Conservation (phyloP, 2,888 invertebrate species). For the Drosophila barbarae region DNA sequence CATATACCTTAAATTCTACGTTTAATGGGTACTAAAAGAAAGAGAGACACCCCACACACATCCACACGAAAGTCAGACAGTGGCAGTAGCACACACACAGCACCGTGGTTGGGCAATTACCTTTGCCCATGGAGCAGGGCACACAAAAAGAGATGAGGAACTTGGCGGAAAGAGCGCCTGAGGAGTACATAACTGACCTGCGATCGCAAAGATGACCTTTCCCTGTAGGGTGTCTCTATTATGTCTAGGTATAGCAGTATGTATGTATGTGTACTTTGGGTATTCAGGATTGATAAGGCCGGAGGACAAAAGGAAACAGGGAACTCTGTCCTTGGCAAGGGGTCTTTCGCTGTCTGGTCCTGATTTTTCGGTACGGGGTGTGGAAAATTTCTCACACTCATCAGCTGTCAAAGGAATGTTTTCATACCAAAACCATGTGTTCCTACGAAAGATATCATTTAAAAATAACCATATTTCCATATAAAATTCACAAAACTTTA, state of each 20-base stretch:
- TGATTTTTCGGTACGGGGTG: conserved; percentile 16
- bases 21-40: conserved; percentile 1
- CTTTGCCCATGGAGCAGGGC: conserved; percentile 23
- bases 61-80: conserved; percentile 9
- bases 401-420: conserved; percentile 20
- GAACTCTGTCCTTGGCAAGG: conserved; percentile 19
- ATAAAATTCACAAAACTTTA: conserved; percentile 27
- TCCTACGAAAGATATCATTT: neutral
- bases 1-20: neutral
- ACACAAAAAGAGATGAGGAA: conserved; percentile 1
- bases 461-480: neutral
- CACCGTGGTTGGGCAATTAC: conserved; percentile 27
- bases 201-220: conserved; percentile 51
- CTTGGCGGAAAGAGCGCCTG: conserved; percentile 9
- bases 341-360: conserved; percentile 18
- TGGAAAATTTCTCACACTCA: conserved; percentile 27
- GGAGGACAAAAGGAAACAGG: conserved; percentile 18
- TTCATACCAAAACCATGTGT: neutral
- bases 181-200: conserved; percentile 68
- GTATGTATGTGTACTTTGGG: conserved; percentile 13
- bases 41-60: conserved; percentile 24
- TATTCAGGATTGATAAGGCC: conserved; percentile 36
- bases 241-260: neutral
- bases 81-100: conserved; percentile 25
- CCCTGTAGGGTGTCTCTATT: conserved; percentile 2